Evolutionary conservation across 2,888 invertebrate species (phyloP), one percentile per base, ranked within the genome.

Genomic region (Nezara viridula): DNA sequence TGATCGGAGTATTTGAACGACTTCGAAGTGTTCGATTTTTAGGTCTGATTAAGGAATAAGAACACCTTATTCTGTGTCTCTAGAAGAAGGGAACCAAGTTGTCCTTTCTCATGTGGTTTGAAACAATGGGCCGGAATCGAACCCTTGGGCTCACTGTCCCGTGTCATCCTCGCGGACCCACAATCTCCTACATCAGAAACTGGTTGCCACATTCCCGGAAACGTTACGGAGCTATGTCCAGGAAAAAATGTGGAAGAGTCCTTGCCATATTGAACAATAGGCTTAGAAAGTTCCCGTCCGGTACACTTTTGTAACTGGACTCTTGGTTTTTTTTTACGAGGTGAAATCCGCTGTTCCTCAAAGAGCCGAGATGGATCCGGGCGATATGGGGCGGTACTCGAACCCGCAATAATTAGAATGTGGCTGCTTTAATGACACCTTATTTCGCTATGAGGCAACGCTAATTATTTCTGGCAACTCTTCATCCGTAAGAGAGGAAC

Each of bases 221-320:
- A 81, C 81, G 81, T 81, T 81, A 81, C 44, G 44, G 44, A 81
- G 24, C 44, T 14, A 12, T 40, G 37, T 47, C 44, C 14, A n/a
- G 12, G 44, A 81, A 81, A 81, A 81, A 44, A n/a, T 81, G 12
- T 40, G 37, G n/a, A n/a, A 47, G 44, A 4, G 44, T n/a, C 44
- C 44, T 81, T 14, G 44, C n/a, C 81, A 81, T 47, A 81, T 81
- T 81, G 81, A 81, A 81, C 81, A 81, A 81, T 81, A n/a, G 81
- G 81, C 44, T 40, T 81, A 44, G 81, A 81, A 81, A 81, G 81
- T 81, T 81, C 44, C n/a, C 81, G 44, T 81, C 81, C 81, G 81
- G 44, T 81, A 81, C 81, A 81, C 81, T 81, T 44, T n/a, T 44
- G 81, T 81, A 44, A 81, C 81, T 44, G 44, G 81, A 24, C 44